Evolutionary conservation across 2,888 invertebrate genomes (phyloP).

Genomic region (Philonicus albiceps): DNA sequence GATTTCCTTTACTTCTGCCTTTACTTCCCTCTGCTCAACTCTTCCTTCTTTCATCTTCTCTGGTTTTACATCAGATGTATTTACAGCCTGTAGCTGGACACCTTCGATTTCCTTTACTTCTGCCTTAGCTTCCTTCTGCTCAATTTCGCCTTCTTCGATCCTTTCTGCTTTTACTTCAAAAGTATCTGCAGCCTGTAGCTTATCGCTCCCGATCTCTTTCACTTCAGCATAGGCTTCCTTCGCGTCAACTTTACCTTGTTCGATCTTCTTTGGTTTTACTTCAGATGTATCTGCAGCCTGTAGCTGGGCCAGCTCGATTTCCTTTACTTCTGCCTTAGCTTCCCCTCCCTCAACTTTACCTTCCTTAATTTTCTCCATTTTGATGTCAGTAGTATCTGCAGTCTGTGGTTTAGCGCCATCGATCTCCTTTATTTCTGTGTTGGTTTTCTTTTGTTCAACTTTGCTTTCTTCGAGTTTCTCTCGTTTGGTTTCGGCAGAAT

Average conservation of each 20-base stretch:
- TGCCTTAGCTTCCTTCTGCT: neutral
- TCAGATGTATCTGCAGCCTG: slow-evolving; percentile 45
- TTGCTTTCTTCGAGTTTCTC: slow-evolving; percentile 48
- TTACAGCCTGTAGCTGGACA: neutral
- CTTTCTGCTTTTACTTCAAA: neutral
- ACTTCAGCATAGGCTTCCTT: neutral
- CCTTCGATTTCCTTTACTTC: neutral
- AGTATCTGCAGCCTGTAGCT: neutral
- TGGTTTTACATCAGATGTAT: neutral
- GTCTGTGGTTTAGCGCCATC: neutral
- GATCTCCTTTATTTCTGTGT: neutral
- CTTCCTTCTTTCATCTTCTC: neutral
- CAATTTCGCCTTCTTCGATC: slow-evolving; percentile 48
- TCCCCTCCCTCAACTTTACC: neutral
- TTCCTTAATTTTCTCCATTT: neutral
- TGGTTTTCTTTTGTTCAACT: slow-evolving; percentile 40
- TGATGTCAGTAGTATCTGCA: neutral
- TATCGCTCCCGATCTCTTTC: slow-evolving; percentile 21
- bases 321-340: neutral
- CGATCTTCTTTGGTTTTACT: neutral
- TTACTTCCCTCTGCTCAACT: neutral
- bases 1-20: slow-evolving; percentile 36
- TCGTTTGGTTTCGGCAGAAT: neutral
- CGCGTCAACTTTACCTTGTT: slow-evolving; percentile 10
- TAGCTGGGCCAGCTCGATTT: neutral